Conservation (phyloP, 35 echinoderm and acorn worm genomes). For the Diadema setosum region DNA sequence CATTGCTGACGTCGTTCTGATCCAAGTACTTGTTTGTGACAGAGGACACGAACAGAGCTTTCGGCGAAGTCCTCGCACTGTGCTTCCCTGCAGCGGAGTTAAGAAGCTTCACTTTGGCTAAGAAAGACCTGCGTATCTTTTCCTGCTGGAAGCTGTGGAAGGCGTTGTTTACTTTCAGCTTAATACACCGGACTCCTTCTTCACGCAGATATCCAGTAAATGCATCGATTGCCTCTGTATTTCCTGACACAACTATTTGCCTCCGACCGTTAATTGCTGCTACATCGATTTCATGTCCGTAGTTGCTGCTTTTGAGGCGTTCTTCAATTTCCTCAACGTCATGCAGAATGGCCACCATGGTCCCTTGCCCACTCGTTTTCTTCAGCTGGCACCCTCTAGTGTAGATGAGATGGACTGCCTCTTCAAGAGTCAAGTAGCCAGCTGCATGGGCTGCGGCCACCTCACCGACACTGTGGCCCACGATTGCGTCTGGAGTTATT, state of each 20-base stretch:
- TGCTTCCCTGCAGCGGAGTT: slow-evolving; percentile 16
- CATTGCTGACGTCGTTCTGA: slow-evolving; percentile 43
- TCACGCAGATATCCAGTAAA: slow-evolving; percentile 53
- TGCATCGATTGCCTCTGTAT: slow-evolving; percentile 55
- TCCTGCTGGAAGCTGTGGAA: slow-evolving; percentile 99
- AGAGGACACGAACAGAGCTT: slow-evolving; percentile 83
- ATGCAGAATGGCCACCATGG: slow-evolving; percentile 90
- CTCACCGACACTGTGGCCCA: slow-evolving; percentile 94
- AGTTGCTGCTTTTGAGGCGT: slow-evolving; percentile 79
- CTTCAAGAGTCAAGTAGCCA: slow-evolving; percentile 71
- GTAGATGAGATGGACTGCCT: slow-evolving; percentile 85
- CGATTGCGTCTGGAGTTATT: slow-evolving; percentile 80
- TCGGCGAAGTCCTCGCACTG: not conserved
- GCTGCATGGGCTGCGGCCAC: slow-evolving; percentile 94
- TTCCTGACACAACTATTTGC: slow-evolving; percentile 91
- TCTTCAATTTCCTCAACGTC: slow-evolving; percentile 68
- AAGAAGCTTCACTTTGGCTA: slow-evolving; percentile 75
- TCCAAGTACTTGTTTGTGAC: slow-evolving; percentile 74
- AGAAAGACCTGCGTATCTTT: slow-evolving; percentile 68
- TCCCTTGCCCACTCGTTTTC: slow-evolving; percentile 80
- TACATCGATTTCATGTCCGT: slow-evolving; percentile 78
- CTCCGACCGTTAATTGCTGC: slow-evolving; percentile 87
- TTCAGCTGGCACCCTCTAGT: slow-evolving; percentile 80
- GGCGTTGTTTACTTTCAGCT: slow-evolving; percentile 88
- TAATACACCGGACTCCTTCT: slow-evolving; percentile 74